Conservation (phyloP, 1,140 invertebrate species). For the Ceratina japonica region DNA sequence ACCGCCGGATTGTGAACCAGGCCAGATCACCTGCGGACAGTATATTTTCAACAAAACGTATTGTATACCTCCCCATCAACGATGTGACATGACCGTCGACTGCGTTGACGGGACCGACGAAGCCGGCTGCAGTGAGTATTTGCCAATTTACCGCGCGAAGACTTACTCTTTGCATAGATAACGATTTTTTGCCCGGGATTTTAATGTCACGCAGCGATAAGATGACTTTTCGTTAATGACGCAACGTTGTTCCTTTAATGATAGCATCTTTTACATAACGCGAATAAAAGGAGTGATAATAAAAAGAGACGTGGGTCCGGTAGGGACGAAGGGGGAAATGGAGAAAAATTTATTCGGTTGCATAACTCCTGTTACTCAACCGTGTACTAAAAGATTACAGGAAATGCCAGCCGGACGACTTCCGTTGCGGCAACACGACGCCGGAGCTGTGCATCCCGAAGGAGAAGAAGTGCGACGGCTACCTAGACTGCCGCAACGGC, state of each 20-base stretch:
- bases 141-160: not conserved
- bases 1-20: slow-evolving; percentile 92
- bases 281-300: not conserved
- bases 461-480: slow-evolving; percentile 94
- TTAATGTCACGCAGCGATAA: not conserved
- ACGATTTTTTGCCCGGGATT: not conserved
- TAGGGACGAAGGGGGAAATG: too few relatives aligned
- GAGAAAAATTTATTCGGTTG: not conserved
- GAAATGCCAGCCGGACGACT: slow-evolving; percentile 91
- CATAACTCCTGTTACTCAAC: slow-evolving; percentile 20
- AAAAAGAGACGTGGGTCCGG: too few relatives aligned
- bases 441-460: slow-evolving; percentile 90
- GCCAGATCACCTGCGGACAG: slow-evolving; percentile 92
- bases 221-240: not conserved
- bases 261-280: not conserved
- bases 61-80: slow-evolving; percentile 92
- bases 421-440: slow-evolving; percentile 85
- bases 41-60: slow-evolving; percentile 97
- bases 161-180: not conserved
- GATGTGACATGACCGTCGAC: slow-evolving; percentile 95
- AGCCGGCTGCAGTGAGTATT: slow-evolving; percentile 93
- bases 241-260: not conserved
- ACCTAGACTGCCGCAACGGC: slow-evolving; percentile 91
- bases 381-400: slow-evolving; percentile 85
- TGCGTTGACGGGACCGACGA: slow-evolving; percentile 97